A percentile compares a stretch with the other conserved stretches of the same genome.
phyloP scores from a whole-genome alignment of 2,113 vertebrate species.

The Cyprinodon brontotheroides region DNA sequence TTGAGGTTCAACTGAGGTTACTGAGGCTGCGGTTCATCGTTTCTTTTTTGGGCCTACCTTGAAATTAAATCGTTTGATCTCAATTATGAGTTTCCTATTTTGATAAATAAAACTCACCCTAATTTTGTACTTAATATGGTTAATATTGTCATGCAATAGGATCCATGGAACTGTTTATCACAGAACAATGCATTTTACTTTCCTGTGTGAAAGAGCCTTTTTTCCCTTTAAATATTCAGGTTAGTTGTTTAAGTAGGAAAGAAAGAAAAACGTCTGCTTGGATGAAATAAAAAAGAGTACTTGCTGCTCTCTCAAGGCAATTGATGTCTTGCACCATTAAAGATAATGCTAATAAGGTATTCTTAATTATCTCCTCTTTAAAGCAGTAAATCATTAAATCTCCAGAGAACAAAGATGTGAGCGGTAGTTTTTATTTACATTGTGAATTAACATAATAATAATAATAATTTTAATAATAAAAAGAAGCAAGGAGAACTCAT shows the following conservation, averaged over 20 bases:
- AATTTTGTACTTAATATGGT: neutral
- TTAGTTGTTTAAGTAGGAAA: neutral
- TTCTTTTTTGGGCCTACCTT: too few relatives aligned
- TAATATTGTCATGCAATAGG: constrained; percentile 1
- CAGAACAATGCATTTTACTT: neutral
- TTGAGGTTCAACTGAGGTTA: constrained; percentile 18
- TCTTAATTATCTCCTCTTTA: neutral
- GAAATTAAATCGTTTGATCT: too few relatives aligned
- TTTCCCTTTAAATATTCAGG: neutral
- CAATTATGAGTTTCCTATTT: too few relatives aligned
- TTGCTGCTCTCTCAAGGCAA: neutral
- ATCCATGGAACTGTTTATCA: neutral
- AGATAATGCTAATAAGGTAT: neutral
- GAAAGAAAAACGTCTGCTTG: neutral
- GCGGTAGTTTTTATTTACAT: neutral
- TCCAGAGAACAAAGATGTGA: neutral
- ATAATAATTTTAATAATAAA: too few relatives aligned
- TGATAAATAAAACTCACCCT: neutral
- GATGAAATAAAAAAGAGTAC: neutral
- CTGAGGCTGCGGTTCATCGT: neutral
- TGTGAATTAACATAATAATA: neutral
- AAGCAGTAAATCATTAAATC: neutral
- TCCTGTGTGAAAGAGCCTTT: neutral
- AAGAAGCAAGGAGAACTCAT: neutral
- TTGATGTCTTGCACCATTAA: neutral